Evolutionary conservation across 2,888 invertebrate genomes (phyloP), one percentile per base, ranked within the genome.

Genomic region (Pollenia labialis): DNA sequence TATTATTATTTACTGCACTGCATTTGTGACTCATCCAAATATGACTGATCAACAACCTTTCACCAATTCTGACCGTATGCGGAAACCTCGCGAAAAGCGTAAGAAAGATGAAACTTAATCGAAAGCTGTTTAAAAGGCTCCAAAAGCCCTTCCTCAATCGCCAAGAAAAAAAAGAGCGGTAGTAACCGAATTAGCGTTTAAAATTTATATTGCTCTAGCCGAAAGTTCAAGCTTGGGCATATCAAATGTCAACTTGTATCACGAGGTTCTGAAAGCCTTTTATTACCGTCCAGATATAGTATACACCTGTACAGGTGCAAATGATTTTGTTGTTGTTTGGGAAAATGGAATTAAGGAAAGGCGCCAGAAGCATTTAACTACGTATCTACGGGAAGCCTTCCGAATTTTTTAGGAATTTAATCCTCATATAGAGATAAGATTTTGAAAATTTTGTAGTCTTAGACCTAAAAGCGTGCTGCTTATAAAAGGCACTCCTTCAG

Each of bases 201-300:
- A 74, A 74, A 81, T 81, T 54, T 52, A 81, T 12, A 80, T 80
- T 81, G 50, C 80, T 62, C 44, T 80, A 71, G 80, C 71, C 14
- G 62, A 72, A 60, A 71, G 50, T 52, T 18, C 46, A 71, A 58
- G 16, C 62, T 23, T 12, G 8, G 14, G 11, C 48, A 66, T 12
- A 14, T 14, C 52, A 50, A 44, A 14, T 52, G 66, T 23, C 48
- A 18, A 66, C 14, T 23, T 46, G 14, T 7, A 23, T 48, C 12
- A 66, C 48, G 66, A 66, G 23, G 66, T 23, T 48, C 23, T 64
- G 64, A 58, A 58, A 74, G 42, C n/a, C n/a, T n/a, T n/a, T n/a
- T n/a, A n/a, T n/a, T n/a, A n/a, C n/a, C n/a, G n/a, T n/a, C n/a
- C n/a, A 50, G 76, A 82, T 40, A 58, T 56, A 16, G 76, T 82